Conservation (phyloP, 2,888 invertebrate species). For the Sesamia inferens region DNA sequence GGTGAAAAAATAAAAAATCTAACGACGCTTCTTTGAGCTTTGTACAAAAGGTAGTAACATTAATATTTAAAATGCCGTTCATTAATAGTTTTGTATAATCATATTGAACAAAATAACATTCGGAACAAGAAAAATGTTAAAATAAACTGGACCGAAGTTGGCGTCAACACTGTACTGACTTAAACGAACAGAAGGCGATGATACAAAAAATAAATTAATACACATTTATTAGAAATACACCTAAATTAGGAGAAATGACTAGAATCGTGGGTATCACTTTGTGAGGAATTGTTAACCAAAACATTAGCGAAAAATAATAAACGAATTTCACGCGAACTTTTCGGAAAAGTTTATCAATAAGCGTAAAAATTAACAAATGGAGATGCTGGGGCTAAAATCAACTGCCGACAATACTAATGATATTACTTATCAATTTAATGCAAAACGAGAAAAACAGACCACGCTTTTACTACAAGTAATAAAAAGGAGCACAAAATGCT, state of each 20-base stretch:
- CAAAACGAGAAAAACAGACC: not conserved
- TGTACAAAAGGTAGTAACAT: conserved; percentile 28
- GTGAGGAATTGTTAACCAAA: conserved; percentile 24
- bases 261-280: conserved; percentile 63
- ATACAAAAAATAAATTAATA: conserved; percentile 17
- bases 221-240: conserved; percentile 24
- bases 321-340: conserved; percentile 28
- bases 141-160: conserved; percentile 14
- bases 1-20: conserved; percentile 61
- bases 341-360: not conserved
- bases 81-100: conserved; percentile 13
- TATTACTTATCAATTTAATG: conserved; percentile 11
- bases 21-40: conserved; percentile 39
- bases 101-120: conserved; percentile 2
- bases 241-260: conserved; percentile 65
- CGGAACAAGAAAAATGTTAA: not conserved
- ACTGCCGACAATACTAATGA: not conserved
- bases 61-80: conserved; percentile 28
- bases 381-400: conserved; percentile 25
- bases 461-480: conserved; percentile 2
- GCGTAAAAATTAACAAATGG: conserved; percentile 1
- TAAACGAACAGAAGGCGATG: conserved; percentile 12
- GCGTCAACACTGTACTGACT: conserved; percentile 7
- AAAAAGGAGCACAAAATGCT: conserved; percentile 14
- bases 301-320: conserved; percentile 11